Evolutionary conservation across 2,888 invertebrate species (phyloP), one percentile per base, ranked within the genome.

Genomic region (Cosmia pyralina): DNA sequence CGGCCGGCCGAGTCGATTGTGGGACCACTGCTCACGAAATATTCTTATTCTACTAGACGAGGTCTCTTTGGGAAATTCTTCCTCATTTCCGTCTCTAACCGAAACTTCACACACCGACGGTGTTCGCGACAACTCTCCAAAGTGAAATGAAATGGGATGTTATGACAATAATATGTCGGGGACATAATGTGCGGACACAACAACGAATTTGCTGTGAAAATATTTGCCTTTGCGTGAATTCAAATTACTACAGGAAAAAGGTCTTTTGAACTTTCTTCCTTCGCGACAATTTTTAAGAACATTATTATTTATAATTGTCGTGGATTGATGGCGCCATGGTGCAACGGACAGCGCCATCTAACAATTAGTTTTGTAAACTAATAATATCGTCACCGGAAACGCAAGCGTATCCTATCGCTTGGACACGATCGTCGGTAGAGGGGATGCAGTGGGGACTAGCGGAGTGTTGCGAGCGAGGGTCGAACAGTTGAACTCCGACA

Each of bases 1-100:
- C 90, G 89, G 87, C 85, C 88, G 87, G 88, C 87, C 87, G 88
- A 78, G 83, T 85, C 93, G 89, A 93, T 95, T 95, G 94, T 95
- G 87, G 85, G 87, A 86, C 83, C 76, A 89, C 89, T 90, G 90
- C 89, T 92, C 90, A 91, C 93, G 92, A 95, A 94, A 93, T 93
- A 94, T 94, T 94, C 92, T 92, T 92, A 93, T 93, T 92, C 91
- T 87, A 88, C 80, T 80, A 90, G 88, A 92, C 89, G 48, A 90
- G 87, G 90, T 92, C 92, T 92, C 92, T 90, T 90, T 92, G 91
- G 93, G 92, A 94, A 93, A 94, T 93, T 94, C 91, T 88, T 94
- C 88, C 93, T 95, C 94, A 96, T 96, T 95, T 95, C 96, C 95
- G 95, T 88, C 87, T 90, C 91, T 91, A 91, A 93, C 93, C 92